Evolutionary conservation across 2,113 vertebrate species (phyloP), one percentile per base, ranked within the genome.

Genomic region (Macaca mulatta): DNA sequence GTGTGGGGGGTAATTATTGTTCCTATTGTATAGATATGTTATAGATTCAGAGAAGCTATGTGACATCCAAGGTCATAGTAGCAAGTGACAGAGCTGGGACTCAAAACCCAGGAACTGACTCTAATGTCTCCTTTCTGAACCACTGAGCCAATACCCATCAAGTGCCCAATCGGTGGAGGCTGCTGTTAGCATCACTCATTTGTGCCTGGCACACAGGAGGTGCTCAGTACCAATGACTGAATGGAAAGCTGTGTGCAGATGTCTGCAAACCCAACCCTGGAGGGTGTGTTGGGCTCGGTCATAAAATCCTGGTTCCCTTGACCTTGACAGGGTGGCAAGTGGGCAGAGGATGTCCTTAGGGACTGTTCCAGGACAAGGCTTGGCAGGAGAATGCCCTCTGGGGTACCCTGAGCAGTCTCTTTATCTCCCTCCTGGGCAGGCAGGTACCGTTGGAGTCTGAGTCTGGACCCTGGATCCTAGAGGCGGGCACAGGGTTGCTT

Each of bases 241-340:
- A 8, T 0, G 5, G 18, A 93, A 27, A 57, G 6, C 30, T 18
- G 13, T 5, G 11, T 0, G 0, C 1, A 5, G 0, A 16, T 8
- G 32, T 55, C 13, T 38, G 3, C 25, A 61, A 4, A 40, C 64
- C 25, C n/a, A 57, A 3, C 10, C 43, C 75, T 0, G 2, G 40
- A 57, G 20, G 23, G 6, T 16, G 1, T 18, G 6, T 2, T 2
- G 5, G 59, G 13, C 78, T 74, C 78, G 9, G 45, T 17, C 16
- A 8, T 12, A 72, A 61, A 74, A 32, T 59, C 13, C 30, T 6
- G 38, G 20, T 8, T 30, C 45, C 55, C 0, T 2, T 3, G 40
- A 32, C 43, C 30, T 64, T 20, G 61, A 20, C 0, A 0, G 12
- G 48, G 18, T 16, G 50, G 61, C 50, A 79, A 52, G 69, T 18